Evolutionary conservation across 2,113 vertebrate species (phyloP).

Genomic region (Gnathonemus echidnorhynchus): DNA sequence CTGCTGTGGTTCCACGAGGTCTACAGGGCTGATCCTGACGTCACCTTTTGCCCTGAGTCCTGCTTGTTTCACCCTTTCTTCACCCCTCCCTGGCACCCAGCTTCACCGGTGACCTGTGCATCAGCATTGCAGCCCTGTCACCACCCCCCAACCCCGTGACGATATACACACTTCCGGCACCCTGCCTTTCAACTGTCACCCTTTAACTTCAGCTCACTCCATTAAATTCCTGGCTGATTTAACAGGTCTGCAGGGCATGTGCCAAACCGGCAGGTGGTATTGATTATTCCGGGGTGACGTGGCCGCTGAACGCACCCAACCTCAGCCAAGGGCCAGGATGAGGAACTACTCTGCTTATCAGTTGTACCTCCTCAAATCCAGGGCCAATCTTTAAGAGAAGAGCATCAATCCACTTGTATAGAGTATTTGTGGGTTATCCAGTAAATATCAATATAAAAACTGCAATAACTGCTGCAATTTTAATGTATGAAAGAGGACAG

Average conservation of each 20-base stretch:
- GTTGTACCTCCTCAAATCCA: neutral
- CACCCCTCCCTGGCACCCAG: neutral
- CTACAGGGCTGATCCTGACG: neutral
- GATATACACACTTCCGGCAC: neutral
- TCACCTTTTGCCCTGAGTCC: neutral
- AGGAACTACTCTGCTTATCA: neutral
- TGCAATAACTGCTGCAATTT: neutral
- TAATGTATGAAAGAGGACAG: neutral
- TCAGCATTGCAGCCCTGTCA: neutral
- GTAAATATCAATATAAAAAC: neutral
- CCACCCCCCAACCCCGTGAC: neutral
- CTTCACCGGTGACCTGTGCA: neutral
- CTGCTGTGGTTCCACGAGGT: neutral
- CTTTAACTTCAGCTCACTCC: conserved; percentile 9
- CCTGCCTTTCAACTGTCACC: neutral
- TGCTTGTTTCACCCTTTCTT: neutral
- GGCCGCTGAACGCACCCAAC: neutral
- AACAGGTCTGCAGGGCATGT: neutral
- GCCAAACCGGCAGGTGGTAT: neutral
- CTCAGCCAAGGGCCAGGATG: neutral
- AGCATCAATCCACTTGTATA: neutral
- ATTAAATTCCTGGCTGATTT: neutral
- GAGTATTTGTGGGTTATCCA: neutral
- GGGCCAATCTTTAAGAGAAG: neutral
- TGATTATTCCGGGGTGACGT: neutral